Conservation (phyloP, 2,797 vertebrate genomes). For the Sebastes oblongus region DNA sequence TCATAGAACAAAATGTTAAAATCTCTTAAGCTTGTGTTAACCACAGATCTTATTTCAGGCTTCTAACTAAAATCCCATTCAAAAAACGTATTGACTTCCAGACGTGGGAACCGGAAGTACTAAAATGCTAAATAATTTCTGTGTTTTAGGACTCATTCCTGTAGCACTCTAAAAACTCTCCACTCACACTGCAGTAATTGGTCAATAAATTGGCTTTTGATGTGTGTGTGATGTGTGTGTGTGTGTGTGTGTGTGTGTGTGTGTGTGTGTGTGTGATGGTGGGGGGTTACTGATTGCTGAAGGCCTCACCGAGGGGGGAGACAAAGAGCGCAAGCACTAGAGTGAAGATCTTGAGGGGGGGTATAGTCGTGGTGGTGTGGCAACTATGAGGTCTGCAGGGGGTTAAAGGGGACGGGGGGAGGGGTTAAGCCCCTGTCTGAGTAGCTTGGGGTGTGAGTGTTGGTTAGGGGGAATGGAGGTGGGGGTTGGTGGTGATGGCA, state of each 20-base stretch:
- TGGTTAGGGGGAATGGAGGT: background rate
- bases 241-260: background rate
- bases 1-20: too few relatives aligned
- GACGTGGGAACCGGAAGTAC: too few relatives aligned
- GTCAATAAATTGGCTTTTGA: constrained; percentile 56
- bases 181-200: constrained; percentile 41
- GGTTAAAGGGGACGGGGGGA: constrained; percentile 67
- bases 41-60: too few relatives aligned
- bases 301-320: constrained; percentile 16
- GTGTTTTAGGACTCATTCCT: too few relatives aligned
- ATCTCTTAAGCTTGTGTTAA: too few relatives aligned
- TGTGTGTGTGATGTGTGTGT: constrained; percentile 8
- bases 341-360: constrained; percentile 29
- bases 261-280: background rate
- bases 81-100: too few relatives aligned
- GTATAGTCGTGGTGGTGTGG: constrained; percentile 21
- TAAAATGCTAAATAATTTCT: too few relatives aligned
- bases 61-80: too few relatives aligned
- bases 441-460: constrained; percentile 43
- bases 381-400: constrained; percentile 55
- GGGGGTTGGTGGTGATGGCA: constrained; percentile 42
- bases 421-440: constrained; percentile 58
- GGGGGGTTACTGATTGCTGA: constrained; percentile 51
- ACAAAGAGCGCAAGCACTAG: constrained; percentile 52
- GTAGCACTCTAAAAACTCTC: background rate